Evolutionary conservation across 2,113 vertebrate species (phyloP), one percentile per base, ranked within the genome.

Genomic region (Mesembrinibis cayennensis): DNA sequence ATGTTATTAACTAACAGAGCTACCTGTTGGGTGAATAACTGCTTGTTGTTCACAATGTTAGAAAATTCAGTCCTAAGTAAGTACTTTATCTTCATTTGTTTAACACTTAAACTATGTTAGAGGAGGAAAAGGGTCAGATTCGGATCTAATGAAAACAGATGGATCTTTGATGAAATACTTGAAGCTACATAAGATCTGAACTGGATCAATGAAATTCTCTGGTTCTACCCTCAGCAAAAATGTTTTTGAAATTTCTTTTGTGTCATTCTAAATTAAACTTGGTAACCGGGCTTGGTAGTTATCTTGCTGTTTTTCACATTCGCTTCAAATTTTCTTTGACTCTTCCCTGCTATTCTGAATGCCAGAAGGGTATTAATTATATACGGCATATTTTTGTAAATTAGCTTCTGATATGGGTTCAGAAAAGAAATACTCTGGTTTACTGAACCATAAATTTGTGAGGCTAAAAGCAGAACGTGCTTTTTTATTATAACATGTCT

Each of bases 311-410:
- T 93, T 95, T 91, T 85, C 66, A 89, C 22, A 76, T 61, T 59
- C 23, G 36, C 15, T 71, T 87, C 10, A 67, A 84, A 1, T 65
- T 74, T 86, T 90, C 34, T 79, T 84, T 38, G 45, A 78, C 13
- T 90, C 29, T 89, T 89, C 45, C n/a, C 65, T 59, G 59, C 16
- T 94, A 42, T 87, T 95, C 34, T 67, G 66, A 92, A 66, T 91
- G 55, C 26, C 12, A 32, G 38, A 87, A 95, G 30, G 25, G 7
- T 79, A 92, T 82, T 94, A 94, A 97, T 93, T 91, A 81, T 87
- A 44, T 58, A 59, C 1, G 2, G 40, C 23, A 36, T 76, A 85
- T 81, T 96, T 94, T 67, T 95, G 44, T 44, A 96, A 93, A 95
- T 84, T 85, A 47, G 22, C 11, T 74, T 91, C 73, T 74, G 63